Base-by-base conservation (phyloP, 2,797 vertebrate species). In the Enteromius anoplus region DNA sequence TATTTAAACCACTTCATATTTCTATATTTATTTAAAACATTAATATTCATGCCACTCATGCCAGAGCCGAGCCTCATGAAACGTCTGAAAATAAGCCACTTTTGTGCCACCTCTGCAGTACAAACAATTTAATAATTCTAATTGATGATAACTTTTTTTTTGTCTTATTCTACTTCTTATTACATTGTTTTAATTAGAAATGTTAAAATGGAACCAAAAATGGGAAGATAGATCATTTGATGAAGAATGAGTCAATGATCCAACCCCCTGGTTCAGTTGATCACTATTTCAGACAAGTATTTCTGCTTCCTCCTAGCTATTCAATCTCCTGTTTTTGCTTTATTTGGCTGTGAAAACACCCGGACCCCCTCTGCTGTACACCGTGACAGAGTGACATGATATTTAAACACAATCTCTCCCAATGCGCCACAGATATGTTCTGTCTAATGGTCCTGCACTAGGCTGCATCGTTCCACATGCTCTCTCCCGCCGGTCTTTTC, bases 331-430 rank as follows among this genome's bases (percentile, higher is more conserved):
- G 34, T 15, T 29, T n/a, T 14, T 73, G 29, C 34, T 85, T 78
- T 77, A 60, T 70, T 77, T 82, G 51, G 75, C 12, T 37, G 58
- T 21, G 8, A 75, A 79, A 72, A 8, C 69, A 84, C 55, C 42
- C 53, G 14, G 55, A 80, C 47, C 53, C 45, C 75, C 26, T 26
- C 83, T 70, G 32, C 42, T 68, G 68, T 76, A 82, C 68, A 77
- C 71, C 12, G 2, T 84, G 81, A 86, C 71, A 82, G 55, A 82
- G 84, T 76, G 72, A 80, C 68, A 80, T 85, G 75, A 69, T 87
- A 85, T 85, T 86, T 84, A 78, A 85, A 85, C 75, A 73, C 78
- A 69, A 66, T 86, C 65, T 78, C 53, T 82, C 77, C 76, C 65
- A 68, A 79, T 64, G 21, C 23, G 62, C 72, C 55, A 65, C 73